Base-by-base conservation (phyloP, 1,140 invertebrate species). In the Druon quercuslanigerum region DNA sequence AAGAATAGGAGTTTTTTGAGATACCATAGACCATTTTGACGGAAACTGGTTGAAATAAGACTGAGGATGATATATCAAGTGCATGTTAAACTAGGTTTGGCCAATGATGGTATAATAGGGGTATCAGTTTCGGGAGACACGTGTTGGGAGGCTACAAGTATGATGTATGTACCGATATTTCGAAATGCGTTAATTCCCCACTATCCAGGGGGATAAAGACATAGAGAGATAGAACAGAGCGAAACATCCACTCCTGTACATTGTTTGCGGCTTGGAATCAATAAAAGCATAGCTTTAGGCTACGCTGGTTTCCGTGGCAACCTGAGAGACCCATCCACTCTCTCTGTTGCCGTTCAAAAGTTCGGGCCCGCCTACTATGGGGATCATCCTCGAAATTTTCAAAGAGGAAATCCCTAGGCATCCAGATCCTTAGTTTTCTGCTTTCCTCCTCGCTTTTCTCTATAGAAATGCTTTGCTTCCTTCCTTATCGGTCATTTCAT, bases 211-310 rank as follows among this genome's bases (percentile, higher is more conserved):
- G 87, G 84, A 87, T 89, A 87, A 84, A 87, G 85, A 82, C 79
- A 89, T 88, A 89, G 85, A 89, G 85, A 82, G 80, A 89, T 88
- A 90, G 86, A 89, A 89, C 88, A 88, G 84, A 88, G 86, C 86
- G 89, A 90, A 90, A 90, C 88, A 90, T 90, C 88, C 87, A 90
- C 89, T 90, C 89, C 88, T 90, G 89, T 90, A 91, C 90, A 91
- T 90, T 90, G 90, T 91, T 91, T 91, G 90, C 86, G 89, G 90
- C 89, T 91, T 90, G 88, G 89, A 91, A 91, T 91, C 90, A 91
- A 91, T 91, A 91, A 91, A 90, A 91, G 90, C 90, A 91, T 91
- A 91, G 90, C 90, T 91, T 91, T 91, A 91, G 89, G 90, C 90
- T 90, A 91, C 87, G 88, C 86, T 90, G 84, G 89, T 91, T 82